Conservation (phyloP, 2,888 invertebrate species). For the Caenorhabditis wallacei region DNA sequence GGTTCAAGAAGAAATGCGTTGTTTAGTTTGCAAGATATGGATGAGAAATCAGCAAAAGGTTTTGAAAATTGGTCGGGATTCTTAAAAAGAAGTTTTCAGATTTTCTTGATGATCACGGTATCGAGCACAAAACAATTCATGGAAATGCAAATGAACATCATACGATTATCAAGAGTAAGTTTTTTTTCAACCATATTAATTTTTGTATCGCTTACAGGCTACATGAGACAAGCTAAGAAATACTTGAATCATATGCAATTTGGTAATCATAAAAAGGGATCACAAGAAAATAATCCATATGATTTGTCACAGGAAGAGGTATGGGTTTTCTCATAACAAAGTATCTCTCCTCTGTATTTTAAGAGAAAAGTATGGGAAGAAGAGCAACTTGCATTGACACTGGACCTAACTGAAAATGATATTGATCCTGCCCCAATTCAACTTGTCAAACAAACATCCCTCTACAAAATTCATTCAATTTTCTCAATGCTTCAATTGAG, state of each 20-base stretch:
- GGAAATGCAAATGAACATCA: constrained; percentile 61
- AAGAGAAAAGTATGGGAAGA: constrained; percentile 79
- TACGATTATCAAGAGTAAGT: constrained; percentile 64
- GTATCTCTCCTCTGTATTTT: constrained; percentile 9
- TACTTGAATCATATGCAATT: constrained; percentile 72
- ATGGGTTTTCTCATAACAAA: not conserved
- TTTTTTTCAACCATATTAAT: not conserved
- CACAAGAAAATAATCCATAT: constrained; percentile 68
- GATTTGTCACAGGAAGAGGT: constrained; percentile 73
- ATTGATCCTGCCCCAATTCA: constrained; percentile 82
- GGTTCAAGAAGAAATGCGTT: constrained; percentile 67
- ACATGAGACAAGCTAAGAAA: constrained; percentile 78
- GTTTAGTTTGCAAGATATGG: constrained; percentile 68
- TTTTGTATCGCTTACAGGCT: constrained; percentile 61
- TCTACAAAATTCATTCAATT: constrained; percentile 81
- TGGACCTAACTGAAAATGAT: constrained; percentile 76
- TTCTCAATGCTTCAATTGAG: constrained; percentile 81
- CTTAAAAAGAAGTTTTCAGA: constrained; percentile 12
- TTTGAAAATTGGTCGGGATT: too few species aligned
- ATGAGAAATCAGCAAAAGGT: constrained; percentile 47
- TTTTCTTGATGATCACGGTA: constrained; percentile 51
- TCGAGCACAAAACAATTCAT: constrained; percentile 61
- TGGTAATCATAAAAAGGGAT: constrained; percentile 72
- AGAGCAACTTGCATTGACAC: constrained; percentile 65
- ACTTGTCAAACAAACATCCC: constrained; percentile 79